phyloP scores from a whole-genome alignment of 92 coral and sea anemone species.

The Hydrozoanthus gracilis region DNA sequence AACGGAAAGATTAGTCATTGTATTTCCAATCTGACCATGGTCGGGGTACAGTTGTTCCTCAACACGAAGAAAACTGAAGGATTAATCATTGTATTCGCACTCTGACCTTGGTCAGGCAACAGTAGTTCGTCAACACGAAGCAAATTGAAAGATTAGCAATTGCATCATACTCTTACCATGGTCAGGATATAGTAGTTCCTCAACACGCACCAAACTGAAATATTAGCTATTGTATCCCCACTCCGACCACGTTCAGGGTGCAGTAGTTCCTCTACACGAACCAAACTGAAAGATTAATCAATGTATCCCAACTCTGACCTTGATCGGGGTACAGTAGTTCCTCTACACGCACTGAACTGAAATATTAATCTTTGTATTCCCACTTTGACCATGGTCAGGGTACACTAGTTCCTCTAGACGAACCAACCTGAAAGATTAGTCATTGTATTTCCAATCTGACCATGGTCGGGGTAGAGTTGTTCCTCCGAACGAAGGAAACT shows the following conservation, averaged over 20 bases:
- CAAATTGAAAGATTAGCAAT: background rate
- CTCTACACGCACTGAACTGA: background rate
- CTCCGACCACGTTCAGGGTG: no score
- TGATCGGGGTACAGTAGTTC: no score
- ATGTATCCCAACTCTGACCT: no score
- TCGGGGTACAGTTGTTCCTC: background rate
- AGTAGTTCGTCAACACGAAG: background rate
- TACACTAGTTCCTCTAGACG: background rate
- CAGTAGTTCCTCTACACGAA: no score
- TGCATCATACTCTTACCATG: background rate
- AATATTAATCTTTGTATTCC: background rate
- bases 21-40: background rate
- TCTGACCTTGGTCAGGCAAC: background rate
- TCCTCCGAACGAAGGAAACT: background rate
- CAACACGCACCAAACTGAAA: background rate
- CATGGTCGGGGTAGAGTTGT: background rate
- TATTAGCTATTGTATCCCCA: no score
- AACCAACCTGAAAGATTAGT: background rate
- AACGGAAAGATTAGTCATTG: background rate
- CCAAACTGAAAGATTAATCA: no score
- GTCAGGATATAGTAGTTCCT: background rate
- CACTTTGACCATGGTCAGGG: background rate
- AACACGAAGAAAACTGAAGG: background rate
- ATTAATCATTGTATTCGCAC: background rate
- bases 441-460: background rate